Conservation (phyloP, 2,888 invertebrate species). For the Geophilus truncorum region DNA sequence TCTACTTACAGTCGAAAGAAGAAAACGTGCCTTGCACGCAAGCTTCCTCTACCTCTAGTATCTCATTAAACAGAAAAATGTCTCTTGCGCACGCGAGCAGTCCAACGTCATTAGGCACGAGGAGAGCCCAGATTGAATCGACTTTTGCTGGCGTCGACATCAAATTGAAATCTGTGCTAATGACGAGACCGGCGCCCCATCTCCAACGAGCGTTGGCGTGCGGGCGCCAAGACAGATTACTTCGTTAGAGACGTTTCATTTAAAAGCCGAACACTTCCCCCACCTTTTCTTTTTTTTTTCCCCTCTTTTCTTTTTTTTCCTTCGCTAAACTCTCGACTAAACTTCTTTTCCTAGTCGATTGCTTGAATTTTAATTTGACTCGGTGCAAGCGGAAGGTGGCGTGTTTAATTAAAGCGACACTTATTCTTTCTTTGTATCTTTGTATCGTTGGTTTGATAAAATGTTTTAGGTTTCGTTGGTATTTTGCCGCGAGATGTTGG, state of each 20-base stretch:
- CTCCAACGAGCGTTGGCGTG: conserved; percentile 5
- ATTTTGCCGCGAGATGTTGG: background rate
- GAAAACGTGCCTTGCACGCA: background rate
- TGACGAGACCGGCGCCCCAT: conserved; percentile 13
- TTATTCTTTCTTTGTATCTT: background rate
- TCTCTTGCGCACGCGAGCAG: background rate
- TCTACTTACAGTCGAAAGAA: background rate
- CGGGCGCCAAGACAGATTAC: conserved; percentile 12
- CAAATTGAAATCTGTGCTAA: conserved; percentile 28
- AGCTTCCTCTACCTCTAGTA: background rate
- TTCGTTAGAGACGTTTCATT: conserved; percentile 27
- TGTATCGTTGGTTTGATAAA: background rate
- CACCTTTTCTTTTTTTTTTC: background rate
- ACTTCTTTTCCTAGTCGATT: background rate
- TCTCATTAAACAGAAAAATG: background rate
- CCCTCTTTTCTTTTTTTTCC: background rate
- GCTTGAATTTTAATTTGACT: background rate
- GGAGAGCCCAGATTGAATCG: background rate
- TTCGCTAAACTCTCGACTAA: background rate
- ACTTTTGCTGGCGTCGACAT: conserved; percentile 5
- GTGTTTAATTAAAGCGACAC: background rate
- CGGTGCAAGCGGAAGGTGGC: background rate
- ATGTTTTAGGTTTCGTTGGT: background rate
- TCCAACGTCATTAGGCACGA: background rate
- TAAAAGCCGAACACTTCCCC: background rate